Base-by-base conservation (phyloP, 2,797 vertebrate species). In the Acanthiza pusilla region DNA sequence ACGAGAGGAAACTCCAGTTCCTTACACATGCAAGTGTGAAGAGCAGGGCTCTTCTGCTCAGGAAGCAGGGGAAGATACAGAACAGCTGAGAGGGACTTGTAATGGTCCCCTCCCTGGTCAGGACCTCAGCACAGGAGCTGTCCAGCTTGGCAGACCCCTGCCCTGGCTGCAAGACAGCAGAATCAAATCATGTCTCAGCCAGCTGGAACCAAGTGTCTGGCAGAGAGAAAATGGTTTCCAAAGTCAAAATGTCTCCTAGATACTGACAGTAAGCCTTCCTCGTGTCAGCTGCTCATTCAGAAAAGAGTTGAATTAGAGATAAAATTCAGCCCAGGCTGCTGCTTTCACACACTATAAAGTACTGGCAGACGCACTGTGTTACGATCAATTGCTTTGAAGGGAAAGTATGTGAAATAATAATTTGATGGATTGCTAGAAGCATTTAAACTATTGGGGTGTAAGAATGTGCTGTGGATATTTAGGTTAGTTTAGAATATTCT, bases 201-300 rank as follows among this genome's bases (percentile, higher is more conserved):
- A 72, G 62, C 91, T 94, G 92, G 87, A 90, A 47, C 76, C 48
- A 58, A 93, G 53, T 30, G 26, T 89, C 57, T 93, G 86, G 38
- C 85, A 95, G 86, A 92, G 62, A 94, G 85, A 96, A 96, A 94
- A 97, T 97, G 94, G 92, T 96, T 96, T 93, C 96, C 88, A 85
- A 95, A 95, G 94, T 95, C 94, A 93, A 95, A 96, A 91, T 96
- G 91, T 96, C 96, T 94, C 85, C 94, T 81, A 54, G 71, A 84
- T 93, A 58, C 87, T 89, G 92, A 90, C 25, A 17, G 77, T 62
- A n/a, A 91, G 53, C 68, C 74, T 73, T 91, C 65, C 74, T 92
- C 0, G 1, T 91, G 90, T 91, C 91, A 93, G 87, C 87, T 92
- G 92, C 76, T 90, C 5, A 9, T 86, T 96, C 71, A 85, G 82